Evolutionary conservation across 2,797 vertebrate species (phyloP), one percentile per base, ranked within the genome.

Genomic region (Champsocephalus gunnari): DNA sequence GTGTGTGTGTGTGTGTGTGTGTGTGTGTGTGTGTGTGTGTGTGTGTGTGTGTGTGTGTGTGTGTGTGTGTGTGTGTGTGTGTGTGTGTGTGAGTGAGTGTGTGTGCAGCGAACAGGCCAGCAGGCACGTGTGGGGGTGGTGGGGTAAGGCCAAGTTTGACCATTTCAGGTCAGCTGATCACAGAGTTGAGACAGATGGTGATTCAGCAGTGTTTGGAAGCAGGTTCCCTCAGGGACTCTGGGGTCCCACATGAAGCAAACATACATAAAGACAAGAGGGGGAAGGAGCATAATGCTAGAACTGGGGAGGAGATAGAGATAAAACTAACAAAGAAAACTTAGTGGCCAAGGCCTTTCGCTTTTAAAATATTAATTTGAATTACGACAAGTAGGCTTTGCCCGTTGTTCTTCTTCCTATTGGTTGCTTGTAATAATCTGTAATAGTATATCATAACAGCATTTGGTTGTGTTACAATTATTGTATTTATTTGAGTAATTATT

Each of bases 161-260:
- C 12, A 70, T 83, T 82, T 86, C 48, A 86, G 90, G 90, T 92
- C 92, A 91, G 90, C 66, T 89, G 90, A 92, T 88, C 87, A 87
- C 72, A 88, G 79, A 72, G 71, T 66, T 57, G 80, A 73, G 87
- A 87, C 93, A 95, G 93, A 94, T 93, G 93, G 92, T 81, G 77
- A 93, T 91, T 92, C 91, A 87, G 44, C 43, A 77, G 43, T 12
- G 34, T 75, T 84, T 69, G 71, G 66, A 71, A 84, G 79, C 62
- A 75, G 78, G 61, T 83, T 72, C 70, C 81, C 80, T 69, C n/a
- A 2, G 87, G 80, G 75, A 80, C 67, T 4, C 2, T n/a, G 51
- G 71, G 61, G 67, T 17, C 5, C 44, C 13, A 2, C 9, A 19
- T 28, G 16, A 45, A 47, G 60, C 73, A 66, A 83, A 77, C 3